Base-by-base conservation (phyloP, 1,140 invertebrate genomes). In the Zaprionus ghesquierei region DNA sequence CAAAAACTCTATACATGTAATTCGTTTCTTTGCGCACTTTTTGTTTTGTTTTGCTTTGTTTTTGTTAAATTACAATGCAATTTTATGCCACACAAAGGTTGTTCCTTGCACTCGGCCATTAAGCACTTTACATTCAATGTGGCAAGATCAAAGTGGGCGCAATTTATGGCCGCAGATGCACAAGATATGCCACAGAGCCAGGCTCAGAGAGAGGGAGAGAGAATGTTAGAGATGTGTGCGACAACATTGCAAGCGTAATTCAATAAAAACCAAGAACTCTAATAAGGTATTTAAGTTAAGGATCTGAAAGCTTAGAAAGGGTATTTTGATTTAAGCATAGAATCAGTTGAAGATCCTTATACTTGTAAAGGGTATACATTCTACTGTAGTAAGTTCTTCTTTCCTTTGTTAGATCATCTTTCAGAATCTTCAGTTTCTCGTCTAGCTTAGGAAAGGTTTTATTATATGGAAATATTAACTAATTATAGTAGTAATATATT, bases 71-170 rank as follows among this genome's bases (percentile, higher is more conserved):
- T 89, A 77, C 73, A 89, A 77, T 87, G 79, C 78, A 81, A 79
- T 87, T 86, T 82, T 89, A 64, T 79, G 72, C 79, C 79, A 79
- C 79, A 87, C 82, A 87, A 81, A 79, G 75, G 79, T 77, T 77
- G 31, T 79, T 69, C 81, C 62, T 75, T 56, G 64, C 69, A 77
- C 73, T 70, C 53, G 72, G 76, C 82, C 84, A 89, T 87, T 87
- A 87, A 87, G 84, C 82, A 87, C 82, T 87, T 87, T 87, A 87
- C 82, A 87, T 87, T 87, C 75, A 87, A 87, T 78, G 84, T 89
- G 85, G 84, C 84, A 79, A 89, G 84, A 89, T 89, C 84, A 89
- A 89, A 89, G 84, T 78, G 77, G 80, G 73, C 82, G 59, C 81
- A 86, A 84, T 84, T 84, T 80, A 84, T 85, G 77, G 77, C 81